Evolutionary conservation across 2,113 vertebrate genomes (phyloP), one percentile per base, ranked within the genome.

Genomic region (Chrysochloris asiatica): DNA sequence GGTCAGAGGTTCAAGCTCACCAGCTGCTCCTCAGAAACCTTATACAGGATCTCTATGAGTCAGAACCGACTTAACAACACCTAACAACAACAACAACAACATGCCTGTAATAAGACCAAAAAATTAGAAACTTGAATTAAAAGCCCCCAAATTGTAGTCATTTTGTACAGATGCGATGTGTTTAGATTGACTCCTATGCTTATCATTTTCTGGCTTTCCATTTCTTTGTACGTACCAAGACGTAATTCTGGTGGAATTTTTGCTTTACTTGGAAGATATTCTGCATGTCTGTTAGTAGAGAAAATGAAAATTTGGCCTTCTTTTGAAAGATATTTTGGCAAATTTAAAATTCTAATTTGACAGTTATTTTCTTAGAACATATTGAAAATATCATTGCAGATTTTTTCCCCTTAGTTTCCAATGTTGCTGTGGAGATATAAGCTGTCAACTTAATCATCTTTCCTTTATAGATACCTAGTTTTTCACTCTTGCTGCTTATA

Each of bases 281-380:
- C 30, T 83, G 0, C 78, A 45, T 56, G 17, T 81, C 36, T 92
- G 0, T 13, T 81, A 48, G 8, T 63, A 63, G 12, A 30, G 38
- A 85, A 91, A 85, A 73, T 63, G 9, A 1, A 48, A 8, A 41
- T 69, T 71, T 69, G 50, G 11, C 33, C 6, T 52, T 65, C 4
- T 63, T n/a, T 59, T 87, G 4, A 88, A 77, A 87, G 65, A 88
- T 84, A 77, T 4, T 73, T 63, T 91, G 30, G 4, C 75, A 71
- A 87, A 78, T 84, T 84, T 83, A 91, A 61, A 89, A 82, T n/a
- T n/a, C n/a, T 93, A 89, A 87, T 36, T 89, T 82, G 54, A 79
- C 28, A 81, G 81, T 86, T 83, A 43, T 76, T 93, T 90, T 78
- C 63, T 93, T n/a, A n/a, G 61, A 89, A 73, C 69, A 94, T 89